Conservation (phyloP, 2,888 invertebrate species). For the Prosopocoilus inquinatus region DNA sequence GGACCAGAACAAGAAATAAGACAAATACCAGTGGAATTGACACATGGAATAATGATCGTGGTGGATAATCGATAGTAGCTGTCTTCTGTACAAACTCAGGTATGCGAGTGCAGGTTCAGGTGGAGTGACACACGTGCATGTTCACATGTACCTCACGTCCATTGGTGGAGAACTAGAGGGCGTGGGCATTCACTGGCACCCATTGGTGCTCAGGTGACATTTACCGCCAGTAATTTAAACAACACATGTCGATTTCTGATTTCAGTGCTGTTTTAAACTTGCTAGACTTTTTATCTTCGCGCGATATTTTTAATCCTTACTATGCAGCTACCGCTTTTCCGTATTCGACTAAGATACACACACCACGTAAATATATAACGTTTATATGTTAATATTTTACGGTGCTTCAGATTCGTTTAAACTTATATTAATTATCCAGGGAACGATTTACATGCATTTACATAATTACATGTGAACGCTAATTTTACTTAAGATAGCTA, state of each 20-base stretch:
- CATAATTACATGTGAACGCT: no score
- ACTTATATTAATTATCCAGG: no score
- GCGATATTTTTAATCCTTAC: background rate
- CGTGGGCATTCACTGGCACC: slow-evolving; percentile 30
- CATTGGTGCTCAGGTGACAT: slow-evolving; percentile 30
- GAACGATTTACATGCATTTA: no score
- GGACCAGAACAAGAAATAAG: slow-evolving; percentile 7
- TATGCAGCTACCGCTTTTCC: background rate
- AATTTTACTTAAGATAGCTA: no score
- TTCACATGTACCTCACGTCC: slow-evolving; percentile 27
- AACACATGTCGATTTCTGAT: slow-evolving; percentile 28
- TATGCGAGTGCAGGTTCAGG: slow-evolving; percentile 23
- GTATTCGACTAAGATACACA: background rate
- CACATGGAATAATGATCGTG: slow-evolving; percentile 30
- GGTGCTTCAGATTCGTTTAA: background rate
- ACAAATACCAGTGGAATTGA: slow-evolving; percentile 25
- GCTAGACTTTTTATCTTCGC: background rate
- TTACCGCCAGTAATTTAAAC: slow-evolving; percentile 26
- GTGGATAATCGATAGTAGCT: slow-evolving; percentile 29
- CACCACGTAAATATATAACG: background rate
- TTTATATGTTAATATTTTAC: background rate
- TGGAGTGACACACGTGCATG: slow-evolving; percentile 29
- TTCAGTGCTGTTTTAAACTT: slow-evolving; percentile 11
- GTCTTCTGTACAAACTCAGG: slow-evolving; percentile 20
- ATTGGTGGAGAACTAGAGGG: slow-evolving; percentile 42